A percentile compares a stretch with the other conserved stretches of the same genome.
These are phyloP conservation scores for Sebastes hubbsi DNA, from an alignment of 2,797 vertebrate genomes.

Conservation along the genomic window DNA sequence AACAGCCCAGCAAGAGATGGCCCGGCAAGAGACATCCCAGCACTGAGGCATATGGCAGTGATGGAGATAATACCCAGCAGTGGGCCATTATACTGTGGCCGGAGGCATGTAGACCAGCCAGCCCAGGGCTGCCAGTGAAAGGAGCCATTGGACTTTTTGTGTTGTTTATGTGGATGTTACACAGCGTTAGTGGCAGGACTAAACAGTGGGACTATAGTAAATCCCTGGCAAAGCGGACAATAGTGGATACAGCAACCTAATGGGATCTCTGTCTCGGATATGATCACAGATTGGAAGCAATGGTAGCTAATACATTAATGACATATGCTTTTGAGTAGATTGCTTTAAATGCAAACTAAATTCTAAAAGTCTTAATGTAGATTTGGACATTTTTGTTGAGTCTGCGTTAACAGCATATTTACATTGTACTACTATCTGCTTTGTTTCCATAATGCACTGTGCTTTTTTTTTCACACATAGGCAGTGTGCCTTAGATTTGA, in stretches of 20 bases:
- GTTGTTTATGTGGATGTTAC: slow-evolving; percentile 50
- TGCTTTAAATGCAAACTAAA: background rate
- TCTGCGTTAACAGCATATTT: background rate
- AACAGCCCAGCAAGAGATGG: slow-evolving; percentile 1
- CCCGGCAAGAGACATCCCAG: slow-evolving; percentile 9
- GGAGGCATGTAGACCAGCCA: slow-evolving; percentile 26
- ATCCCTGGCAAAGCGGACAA: background rate
- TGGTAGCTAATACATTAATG: background rate
- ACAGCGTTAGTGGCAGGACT: background rate
- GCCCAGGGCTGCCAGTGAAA: slow-evolving; percentile 21
- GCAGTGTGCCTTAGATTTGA: background rate
- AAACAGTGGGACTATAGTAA: slow-evolving; percentile 14
- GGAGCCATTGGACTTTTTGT: slow-evolving; percentile 27
- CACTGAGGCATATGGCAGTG: slow-evolving; percentile 50
- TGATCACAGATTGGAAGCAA: background rate
- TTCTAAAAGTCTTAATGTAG: background rate
- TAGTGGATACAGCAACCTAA: background rate
- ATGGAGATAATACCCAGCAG: slow-evolving; percentile 46
- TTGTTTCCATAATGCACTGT: background rate
- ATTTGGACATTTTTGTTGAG: background rate
- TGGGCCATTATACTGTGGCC: slow-evolving; percentile 18
- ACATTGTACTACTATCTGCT: background rate
- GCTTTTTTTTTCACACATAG: background rate
- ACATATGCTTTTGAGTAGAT: background rate
- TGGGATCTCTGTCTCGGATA: background rate